Base-by-base conservation (phyloP, 2,888 invertebrate genomes). In the Drosophila anceps region DNA sequence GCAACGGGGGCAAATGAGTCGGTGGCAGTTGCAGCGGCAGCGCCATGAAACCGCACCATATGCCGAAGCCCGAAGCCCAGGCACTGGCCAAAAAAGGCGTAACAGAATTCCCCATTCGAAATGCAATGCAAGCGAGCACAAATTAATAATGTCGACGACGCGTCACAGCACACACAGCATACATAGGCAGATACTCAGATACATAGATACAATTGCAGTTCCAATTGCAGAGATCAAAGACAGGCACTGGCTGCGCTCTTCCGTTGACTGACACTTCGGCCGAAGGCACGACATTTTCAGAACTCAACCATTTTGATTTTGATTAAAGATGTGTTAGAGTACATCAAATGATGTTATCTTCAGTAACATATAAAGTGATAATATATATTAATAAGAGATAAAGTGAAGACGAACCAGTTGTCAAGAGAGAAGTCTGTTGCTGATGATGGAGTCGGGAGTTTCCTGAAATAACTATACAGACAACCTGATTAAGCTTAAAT, bases 71-170 rank as follows among this genome's bases (percentile, higher is more conserved):
- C 58, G 50, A 66, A 74, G 20, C 18, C 33, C 51, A 69, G 75
- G 75, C 78, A 75, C 81, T 81, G 79, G 4, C 58, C 24, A 58
- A 44, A 60, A 71, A 76, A 72, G 75, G 75, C 78, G 77, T 83
- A 81, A 77, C 74, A 81, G 79, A 82, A 83, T 86, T 83, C 73
- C 61, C 66, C 70, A 74, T 81, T 65, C 67, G 63, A 73, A 72
- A 75, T 74, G 78, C 73, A 82, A 71, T 43, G 68, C 76, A 74
- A 79, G 73, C 75, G 73, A 76, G 76, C 81, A 74, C 69, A 87
- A 84, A 88, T 91, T 91, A 83, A 88, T 88, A 88, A 89, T 73
- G 85, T 66, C 73, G 84, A 69, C 76, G 65, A 66, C 73, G 57
- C 73, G 69, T 65, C 66, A 59, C 59, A 59, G 79, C 79, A 66